phyloP scores from a whole-genome alignment of 2,888 invertebrate genomes.

The Lepidochrysops patricia region DNA sequence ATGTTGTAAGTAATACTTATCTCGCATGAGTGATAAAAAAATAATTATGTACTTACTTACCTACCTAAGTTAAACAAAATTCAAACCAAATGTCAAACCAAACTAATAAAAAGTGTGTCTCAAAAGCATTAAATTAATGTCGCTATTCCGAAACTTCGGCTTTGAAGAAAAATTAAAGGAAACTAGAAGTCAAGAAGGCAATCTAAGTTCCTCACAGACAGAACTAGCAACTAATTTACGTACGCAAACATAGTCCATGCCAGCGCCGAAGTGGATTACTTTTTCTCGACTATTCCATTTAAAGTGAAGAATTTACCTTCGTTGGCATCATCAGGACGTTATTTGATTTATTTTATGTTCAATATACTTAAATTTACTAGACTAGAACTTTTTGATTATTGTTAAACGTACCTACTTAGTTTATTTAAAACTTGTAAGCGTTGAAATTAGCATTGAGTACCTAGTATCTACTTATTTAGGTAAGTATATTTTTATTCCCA shows the following conservation, averaged over 20 bases:
- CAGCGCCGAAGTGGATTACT: constrained; percentile 34
- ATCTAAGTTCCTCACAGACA: constrained; percentile 55
- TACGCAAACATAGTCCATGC: constrained; percentile 33
- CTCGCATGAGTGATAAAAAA: no score
- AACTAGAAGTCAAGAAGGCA: constrained; percentile 40
- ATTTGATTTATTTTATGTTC: constrained; percentile 23
- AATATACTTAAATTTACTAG: constrained; percentile 10
- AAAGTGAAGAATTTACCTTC: constrained; percentile 30
- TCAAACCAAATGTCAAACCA: no score
- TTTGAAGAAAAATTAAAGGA: constrained; percentile 38
- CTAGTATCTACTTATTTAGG: no score
- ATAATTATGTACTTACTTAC: no score
- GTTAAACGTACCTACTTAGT: no score
- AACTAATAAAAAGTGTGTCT: not conserved
- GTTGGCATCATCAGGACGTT: constrained; percentile 23
- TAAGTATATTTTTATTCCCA: no score
- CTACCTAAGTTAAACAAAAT: no score
- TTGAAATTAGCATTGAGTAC: no score
- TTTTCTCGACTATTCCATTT: constrained; percentile 35
- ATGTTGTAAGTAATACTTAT: no score
- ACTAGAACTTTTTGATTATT: not conserved
- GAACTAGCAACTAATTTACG: constrained; percentile 44
- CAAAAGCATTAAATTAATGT: not conserved
- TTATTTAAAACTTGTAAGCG: no score
- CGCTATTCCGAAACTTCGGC: not conserved